These are phyloP conservation scores for Orthosia gothica DNA, from an alignment of 2,888 invertebrate genomes.

Conservation along the genomic window DNA sequence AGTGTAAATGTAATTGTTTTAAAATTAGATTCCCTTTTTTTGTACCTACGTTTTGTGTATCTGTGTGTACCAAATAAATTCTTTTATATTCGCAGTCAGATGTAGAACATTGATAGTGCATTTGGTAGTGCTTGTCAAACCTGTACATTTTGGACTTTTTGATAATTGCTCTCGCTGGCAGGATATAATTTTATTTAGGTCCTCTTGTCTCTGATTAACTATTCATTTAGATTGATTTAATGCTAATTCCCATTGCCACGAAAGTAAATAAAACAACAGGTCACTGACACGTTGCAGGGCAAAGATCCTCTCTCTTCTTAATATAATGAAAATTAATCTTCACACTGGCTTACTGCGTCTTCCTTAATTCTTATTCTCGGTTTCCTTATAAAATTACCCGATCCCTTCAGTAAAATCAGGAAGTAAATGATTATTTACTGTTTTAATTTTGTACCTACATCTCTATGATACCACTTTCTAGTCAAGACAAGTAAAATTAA, in stretches of 20 bases:
- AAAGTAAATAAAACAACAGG: background rate
- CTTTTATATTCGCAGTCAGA: too few relatives aligned
- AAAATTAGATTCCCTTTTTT: too few relatives aligned
- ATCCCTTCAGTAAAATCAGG: background rate
- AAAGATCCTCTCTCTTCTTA: background rate
- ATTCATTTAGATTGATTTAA: background rate
- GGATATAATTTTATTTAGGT: too few relatives aligned
- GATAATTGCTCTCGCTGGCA: too few relatives aligned
- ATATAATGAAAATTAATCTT: background rate
- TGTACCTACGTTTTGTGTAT: too few relatives aligned
- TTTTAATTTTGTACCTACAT: background rate
- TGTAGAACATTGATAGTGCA: too few relatives aligned
- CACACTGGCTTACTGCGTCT: background rate
- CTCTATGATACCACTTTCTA: background rate
- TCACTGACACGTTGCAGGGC: background rate
- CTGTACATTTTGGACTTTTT: too few relatives aligned
- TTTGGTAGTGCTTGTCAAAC: too few relatives aligned
- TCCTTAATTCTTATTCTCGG: background rate
- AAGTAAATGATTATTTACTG: background rate
- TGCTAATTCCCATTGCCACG: background rate
- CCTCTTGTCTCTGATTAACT: too few relatives aligned
- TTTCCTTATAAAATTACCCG: background rate
- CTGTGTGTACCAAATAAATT: too few relatives aligned
- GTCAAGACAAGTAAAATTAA: background rate
- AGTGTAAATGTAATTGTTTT: too few relatives aligned